Evolutionary conservation across 2,113 vertebrate species (phyloP).

Genomic region (Dipodomys ordii): DNA sequence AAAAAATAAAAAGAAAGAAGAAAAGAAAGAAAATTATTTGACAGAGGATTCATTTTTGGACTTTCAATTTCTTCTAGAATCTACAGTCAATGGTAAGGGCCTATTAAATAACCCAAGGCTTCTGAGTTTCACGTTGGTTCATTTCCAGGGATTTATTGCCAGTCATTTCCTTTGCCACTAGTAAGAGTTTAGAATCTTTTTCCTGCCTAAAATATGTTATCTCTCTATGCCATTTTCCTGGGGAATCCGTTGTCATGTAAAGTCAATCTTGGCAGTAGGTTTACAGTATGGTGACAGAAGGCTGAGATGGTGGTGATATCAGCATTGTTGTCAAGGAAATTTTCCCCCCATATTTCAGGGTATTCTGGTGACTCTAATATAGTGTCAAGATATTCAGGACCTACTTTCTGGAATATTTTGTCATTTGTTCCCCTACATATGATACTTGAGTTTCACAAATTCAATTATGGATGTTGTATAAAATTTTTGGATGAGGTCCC

Average conservation of each 20-base stretch:
- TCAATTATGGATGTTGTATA: background rate
- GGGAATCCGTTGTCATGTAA: background rate
- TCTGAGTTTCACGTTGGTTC: background rate
- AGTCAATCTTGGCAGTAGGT: background rate
- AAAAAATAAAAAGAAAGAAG: no score
- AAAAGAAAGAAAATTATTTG: background rate
- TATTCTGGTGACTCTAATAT: background rate
- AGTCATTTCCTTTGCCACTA: background rate
- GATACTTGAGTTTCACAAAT: background rate
- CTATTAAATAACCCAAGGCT: background rate
- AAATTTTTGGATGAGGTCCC: background rate
- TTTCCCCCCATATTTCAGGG: background rate
- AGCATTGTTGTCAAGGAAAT: rapidly evolving
- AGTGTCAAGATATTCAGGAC: background rate
- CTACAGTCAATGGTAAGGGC: background rate
- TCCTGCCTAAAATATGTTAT: background rate
- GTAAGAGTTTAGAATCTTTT: background rate
- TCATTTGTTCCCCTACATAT: background rate
- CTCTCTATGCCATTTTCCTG: background rate
- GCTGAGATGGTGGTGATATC: rapidly evolving
- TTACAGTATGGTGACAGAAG: background rate
- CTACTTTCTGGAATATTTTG: background rate
- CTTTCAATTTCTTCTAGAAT: background rate
- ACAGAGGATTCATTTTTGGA: background rate
- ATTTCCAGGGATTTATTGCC: background rate